A percentile compares a stretch with the other conserved stretches of the same genome.
Evolutionary conservation across 2,888 invertebrate species (phyloP).

Genomic region (Lagria hirta): DNA sequence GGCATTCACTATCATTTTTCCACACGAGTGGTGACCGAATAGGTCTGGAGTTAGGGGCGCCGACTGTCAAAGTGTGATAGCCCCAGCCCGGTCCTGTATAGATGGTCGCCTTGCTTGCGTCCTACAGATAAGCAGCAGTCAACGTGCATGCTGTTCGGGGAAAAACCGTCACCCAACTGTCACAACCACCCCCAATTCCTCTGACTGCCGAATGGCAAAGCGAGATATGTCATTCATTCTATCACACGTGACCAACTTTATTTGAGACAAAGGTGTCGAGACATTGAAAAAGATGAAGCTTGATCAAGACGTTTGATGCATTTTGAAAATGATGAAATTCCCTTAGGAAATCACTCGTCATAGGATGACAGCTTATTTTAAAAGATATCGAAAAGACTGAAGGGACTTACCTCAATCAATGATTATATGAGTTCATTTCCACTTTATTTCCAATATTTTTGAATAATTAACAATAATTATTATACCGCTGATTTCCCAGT

Average conservation of each 20-base stretch:
- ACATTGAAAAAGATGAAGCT: constrained; percentile 26
- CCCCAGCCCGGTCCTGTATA: constrained; percentile 43
- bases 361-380: constrained; percentile 20
- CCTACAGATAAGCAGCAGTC: constrained; percentile 48
- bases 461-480: no score
- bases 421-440: no score
- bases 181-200: constrained; percentile 23
- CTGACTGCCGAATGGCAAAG: constrained; percentile 44
- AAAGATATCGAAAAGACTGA: no score
- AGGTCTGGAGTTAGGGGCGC: constrained; percentile 37
- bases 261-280: constrained; percentile 48
- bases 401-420: no score
- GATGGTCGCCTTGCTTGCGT: constrained; percentile 53
- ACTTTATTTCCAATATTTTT: no score
- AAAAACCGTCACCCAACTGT: constrained; percentile 39
- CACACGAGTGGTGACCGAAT: constrained; percentile 58
- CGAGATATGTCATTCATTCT: constrained; percentile 54
- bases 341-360: constrained; percentile 16
- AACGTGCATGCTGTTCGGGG: constrained; percentile 44
- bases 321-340: constrained; percentile 2
- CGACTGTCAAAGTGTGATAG: constrained; percentile 52
- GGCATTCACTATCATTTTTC: constrained; percentile 59
- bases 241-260: constrained; percentile 54
- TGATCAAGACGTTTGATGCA: constrained; percentile 21
- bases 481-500: no score